Conservation (phyloP, 2,797 vertebrate species). For the Microctenopoma lineatum region DNA sequence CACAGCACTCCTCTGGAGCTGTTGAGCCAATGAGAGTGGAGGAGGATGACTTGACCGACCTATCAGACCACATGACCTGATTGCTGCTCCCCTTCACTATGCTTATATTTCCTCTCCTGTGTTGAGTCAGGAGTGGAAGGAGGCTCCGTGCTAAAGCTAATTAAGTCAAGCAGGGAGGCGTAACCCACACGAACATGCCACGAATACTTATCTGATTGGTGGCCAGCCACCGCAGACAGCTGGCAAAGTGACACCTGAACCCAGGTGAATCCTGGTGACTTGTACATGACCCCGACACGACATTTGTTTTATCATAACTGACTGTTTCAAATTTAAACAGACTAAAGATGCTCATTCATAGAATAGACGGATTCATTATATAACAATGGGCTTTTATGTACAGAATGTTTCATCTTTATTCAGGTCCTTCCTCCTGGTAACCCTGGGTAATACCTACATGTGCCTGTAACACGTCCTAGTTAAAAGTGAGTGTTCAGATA, state of each 20-base stretch:
- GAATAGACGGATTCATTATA: constrained; percentile 43
- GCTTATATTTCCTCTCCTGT: constrained; percentile 43
- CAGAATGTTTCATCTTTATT: constrained; percentile 56
- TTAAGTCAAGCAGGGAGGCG: constrained; percentile 33
- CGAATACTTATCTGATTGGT: constrained; percentile 37
- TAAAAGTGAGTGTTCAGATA: constrained; percentile 27
- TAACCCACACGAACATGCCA: constrained; percentile 18
- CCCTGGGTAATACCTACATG: constrained; percentile 64
- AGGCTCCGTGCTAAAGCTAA: constrained; percentile 18
- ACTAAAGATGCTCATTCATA: constrained; percentile 38
- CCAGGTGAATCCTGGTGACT: constrained; percentile 20
- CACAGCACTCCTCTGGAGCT: constrained; percentile 75
- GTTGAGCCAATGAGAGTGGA: constrained; percentile 71
- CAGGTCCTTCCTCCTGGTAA: constrained; percentile 65
- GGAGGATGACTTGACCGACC: constrained; percentile 64
- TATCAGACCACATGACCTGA: constrained; percentile 75
- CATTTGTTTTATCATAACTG: constrained; percentile 26
- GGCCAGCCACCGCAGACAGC: constrained; percentile 11
- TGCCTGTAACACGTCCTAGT: constrained; percentile 71
- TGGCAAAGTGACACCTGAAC: constrained; percentile 30
- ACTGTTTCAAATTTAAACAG: constrained; percentile 36
- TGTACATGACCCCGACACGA: constrained; percentile 32
- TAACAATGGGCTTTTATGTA: constrained; percentile 55
- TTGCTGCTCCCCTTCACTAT: constrained; percentile 24
- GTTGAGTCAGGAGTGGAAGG: constrained; percentile 44